A percentile compares a stretch with the other conserved stretches of the same genome.
Conservation (phyloP, 2,888 invertebrate genomes). For the Pogonocherus hispidulus region DNA sequence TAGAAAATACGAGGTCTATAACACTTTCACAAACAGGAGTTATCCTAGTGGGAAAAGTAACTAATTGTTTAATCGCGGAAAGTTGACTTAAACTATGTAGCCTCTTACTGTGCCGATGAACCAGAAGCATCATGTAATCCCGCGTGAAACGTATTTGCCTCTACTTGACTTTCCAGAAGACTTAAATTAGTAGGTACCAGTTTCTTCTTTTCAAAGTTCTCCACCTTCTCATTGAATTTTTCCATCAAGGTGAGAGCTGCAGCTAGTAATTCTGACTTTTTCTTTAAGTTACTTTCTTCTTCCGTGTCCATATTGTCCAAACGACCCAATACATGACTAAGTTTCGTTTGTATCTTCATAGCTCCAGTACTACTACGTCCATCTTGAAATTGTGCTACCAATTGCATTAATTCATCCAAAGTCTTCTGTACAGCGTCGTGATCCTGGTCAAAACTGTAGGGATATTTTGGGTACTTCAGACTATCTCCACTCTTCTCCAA, state of each 20-base stretch:
- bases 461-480: conserved; percentile 32
- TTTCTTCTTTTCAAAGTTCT: not conserved
- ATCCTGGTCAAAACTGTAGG: conserved; percentile 31
- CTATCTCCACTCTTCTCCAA: conserved; percentile 35
- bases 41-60: no score
- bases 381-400: not conserved
- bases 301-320: conserved; percentile 20
- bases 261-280: conserved; percentile 13
- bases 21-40: no score
- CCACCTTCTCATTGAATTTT: not conserved
- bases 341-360: conserved; percentile 22
- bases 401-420: conserved; percentile 7
- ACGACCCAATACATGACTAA: conserved; percentile 12
- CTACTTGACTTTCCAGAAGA: not conserved
- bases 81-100: no score
- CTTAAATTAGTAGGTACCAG: not conserved
- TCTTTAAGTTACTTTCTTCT: not conserved
- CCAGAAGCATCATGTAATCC: not conserved
- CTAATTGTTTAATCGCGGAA: no score
- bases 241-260: not conserved
- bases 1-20: no score
- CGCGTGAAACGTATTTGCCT: not conserved
- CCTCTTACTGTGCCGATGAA: no score
- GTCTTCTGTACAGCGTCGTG: conserved; percentile 4
- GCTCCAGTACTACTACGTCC: not conserved